phyloP scores from a whole-genome alignment of 1,140 invertebrate genomes.

The Trialeurodes vaporariorum region DNA sequence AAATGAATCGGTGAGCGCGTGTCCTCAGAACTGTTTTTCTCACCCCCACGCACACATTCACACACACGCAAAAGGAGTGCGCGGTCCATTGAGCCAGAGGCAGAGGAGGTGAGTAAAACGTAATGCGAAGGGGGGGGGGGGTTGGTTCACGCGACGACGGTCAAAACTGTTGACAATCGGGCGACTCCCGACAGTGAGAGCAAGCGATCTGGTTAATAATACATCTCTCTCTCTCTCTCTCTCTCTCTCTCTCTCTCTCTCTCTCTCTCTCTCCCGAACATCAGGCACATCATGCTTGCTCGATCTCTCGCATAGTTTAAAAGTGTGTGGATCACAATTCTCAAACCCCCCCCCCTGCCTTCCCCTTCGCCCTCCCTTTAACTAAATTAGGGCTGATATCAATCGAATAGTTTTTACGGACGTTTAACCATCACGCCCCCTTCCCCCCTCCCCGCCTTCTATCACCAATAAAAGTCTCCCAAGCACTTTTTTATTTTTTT shows the following conservation, averaged over 20 bases:
- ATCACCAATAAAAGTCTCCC: no score
- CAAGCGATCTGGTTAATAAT: background rate
- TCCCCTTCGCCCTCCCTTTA: background rate
- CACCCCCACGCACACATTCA: background rate
- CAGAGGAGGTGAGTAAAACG: background rate
- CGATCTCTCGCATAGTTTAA: background rate
- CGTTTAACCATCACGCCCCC: no score
- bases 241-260: no score
- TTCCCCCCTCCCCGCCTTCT: background rate
- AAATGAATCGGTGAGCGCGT: background rate
- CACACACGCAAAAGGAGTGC: background rate
- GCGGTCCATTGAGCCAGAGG: background rate
- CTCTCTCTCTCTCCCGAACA: no score
- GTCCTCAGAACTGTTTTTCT: background rate
- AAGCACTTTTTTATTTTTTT: background rate
- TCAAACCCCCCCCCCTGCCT: background rate
- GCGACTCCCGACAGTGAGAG: background rate
- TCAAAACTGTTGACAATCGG: background rate
- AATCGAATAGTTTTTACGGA: no score
- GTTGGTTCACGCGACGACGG: background rate
- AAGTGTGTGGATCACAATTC: background rate
- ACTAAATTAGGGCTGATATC: no score
- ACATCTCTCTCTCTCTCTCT: no score
- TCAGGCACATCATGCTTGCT: no score
- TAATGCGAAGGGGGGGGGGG: no score